Base-by-base conservation (phyloP, 2,797 vertebrate species). In the Discoglossus pictus region DNA sequence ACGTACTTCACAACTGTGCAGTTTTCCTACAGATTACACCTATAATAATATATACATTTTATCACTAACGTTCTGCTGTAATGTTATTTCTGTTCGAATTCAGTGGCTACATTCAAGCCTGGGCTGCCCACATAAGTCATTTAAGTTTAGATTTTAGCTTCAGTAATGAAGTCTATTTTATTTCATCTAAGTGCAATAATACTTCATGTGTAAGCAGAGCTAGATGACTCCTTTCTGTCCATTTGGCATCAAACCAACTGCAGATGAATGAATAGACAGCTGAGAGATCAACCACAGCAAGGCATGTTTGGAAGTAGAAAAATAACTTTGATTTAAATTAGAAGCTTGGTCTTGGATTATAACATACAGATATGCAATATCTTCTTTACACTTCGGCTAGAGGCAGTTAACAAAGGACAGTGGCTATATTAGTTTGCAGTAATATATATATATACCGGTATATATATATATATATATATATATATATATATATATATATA, bases 181-280 rank as follows among this genome's bases (percentile, higher is more conserved):
- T 78, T 74, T 75, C 71, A 73, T 74, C 0, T 15, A 31, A 76
- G 73, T 61, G 74, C 77, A 67, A 6, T 0, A 73, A 44, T 40
- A 61, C 72, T 67, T 66, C 68, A 13, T 2, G 0, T 0, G 24
- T 35, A 9, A 79, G 79, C 34, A 64, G 76, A 65, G 52, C 36
- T 73, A 75, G 75, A 74, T 70, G 78, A 82, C 65, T 73, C 74
- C 76, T 72, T 6, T 8, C 72, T 82, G 79, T 74, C 82, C 20
- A 61, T 58, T 67, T 84, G 82, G 78, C 80, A 78, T 6, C 0
- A 64, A 65, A 12, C 79, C 79, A 81, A 75, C 50, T 72, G 75
- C 72, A 73, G 76, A 72, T 84, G 78, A 78, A 65, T 72, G 43
- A 48, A 36, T 67, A 75, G 72, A 72, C 73, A 72, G 71, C 72